Conservation (phyloP, 2,113 vertebrate species). For the Oncorhynchus gorbuscha region DNA sequence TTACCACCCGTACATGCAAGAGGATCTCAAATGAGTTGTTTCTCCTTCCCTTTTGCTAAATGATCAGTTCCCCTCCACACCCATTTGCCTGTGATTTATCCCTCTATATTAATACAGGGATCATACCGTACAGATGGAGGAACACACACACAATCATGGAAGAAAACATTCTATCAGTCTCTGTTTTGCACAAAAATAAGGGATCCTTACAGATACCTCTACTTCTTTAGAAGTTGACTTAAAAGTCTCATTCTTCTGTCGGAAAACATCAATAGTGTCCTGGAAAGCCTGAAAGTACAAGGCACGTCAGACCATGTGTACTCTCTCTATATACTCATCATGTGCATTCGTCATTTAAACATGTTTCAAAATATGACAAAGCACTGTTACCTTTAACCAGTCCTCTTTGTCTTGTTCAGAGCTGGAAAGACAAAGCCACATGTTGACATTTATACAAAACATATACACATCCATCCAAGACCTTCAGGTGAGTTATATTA, state of each 20-base stretch:
- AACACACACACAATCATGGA: neutral
- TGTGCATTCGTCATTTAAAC: neutral
- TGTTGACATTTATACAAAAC: neutral
- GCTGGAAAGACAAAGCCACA: slow-evolving; percentile 65
- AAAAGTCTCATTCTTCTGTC: slow-evolving; percentile 91
- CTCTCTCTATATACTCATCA: slow-evolving; percentile 7
- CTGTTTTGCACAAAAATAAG: neutral
- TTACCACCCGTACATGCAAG: neutral
- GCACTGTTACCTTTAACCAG: slow-evolving; percentile 90
- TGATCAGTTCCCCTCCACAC: neutral
- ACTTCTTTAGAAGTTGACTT: slow-evolving; percentile 83
- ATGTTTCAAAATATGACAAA: neutral
- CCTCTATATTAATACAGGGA: neutral
- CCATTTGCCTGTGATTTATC: neutral
- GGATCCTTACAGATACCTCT: slow-evolving; percentile 81
- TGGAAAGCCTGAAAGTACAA: slow-evolving; percentile 77
- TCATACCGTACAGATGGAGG: neutral
- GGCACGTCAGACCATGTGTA: neutral
- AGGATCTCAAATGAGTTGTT: slow-evolving; percentile 28
- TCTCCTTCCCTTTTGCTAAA: neutral
- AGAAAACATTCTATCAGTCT: neutral
- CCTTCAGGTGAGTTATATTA: neutral
- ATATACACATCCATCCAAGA: neutral
- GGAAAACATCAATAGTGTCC: slow-evolving; percentile 82
- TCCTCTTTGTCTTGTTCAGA: slow-evolving; percentile 88